Percentiles rank a stretch among this genome's conserved stretches.
Conservation (phyloP, 2,113 vertebrate species). For the Thalassarche chlororhynchos region DNA sequence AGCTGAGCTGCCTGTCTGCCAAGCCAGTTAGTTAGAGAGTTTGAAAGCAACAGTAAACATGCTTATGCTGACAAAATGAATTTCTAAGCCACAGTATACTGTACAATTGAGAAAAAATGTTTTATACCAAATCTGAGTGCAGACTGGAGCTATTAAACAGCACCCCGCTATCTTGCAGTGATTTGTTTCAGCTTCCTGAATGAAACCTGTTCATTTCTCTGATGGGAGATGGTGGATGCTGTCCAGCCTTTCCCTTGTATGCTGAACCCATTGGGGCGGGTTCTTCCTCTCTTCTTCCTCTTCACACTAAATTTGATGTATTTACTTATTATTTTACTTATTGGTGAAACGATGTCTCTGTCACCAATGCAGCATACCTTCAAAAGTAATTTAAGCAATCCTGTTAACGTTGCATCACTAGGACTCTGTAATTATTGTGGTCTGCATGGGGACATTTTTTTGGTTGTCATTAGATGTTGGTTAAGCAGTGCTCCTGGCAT, state of each 20-base stretch:
- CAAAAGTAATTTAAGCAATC: neutral
- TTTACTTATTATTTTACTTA: neutral
- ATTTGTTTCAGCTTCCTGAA: constrained; percentile 37
- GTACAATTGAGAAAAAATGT: neutral
- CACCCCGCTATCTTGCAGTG: neutral
- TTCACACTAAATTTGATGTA: neutral
- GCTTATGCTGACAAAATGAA: constrained; percentile 30
- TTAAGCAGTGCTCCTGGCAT: neutral
- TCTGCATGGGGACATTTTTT: neutral
- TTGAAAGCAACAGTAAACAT: constrained; percentile 49
- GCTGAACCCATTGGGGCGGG: neutral
- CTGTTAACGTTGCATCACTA: neutral
- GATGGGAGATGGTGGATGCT: neutral
- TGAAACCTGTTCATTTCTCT: neutral
- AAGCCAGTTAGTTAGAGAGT: constrained; percentile 31
- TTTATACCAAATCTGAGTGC: neutral
- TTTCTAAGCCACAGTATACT: constrained; percentile 19
- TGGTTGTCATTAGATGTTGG: neutral
- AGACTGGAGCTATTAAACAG: constrained; percentile 31
- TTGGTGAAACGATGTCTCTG: neutral
- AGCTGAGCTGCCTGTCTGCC: constrained; percentile 15
- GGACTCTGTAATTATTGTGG: neutral
- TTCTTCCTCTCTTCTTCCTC: neutral
- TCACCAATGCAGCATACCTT: neutral
- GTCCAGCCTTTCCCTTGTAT: neutral